Evolutionary conservation across 2,888 invertebrate species (phyloP).

Genomic region (Eupeodes latifasciatus): DNA sequence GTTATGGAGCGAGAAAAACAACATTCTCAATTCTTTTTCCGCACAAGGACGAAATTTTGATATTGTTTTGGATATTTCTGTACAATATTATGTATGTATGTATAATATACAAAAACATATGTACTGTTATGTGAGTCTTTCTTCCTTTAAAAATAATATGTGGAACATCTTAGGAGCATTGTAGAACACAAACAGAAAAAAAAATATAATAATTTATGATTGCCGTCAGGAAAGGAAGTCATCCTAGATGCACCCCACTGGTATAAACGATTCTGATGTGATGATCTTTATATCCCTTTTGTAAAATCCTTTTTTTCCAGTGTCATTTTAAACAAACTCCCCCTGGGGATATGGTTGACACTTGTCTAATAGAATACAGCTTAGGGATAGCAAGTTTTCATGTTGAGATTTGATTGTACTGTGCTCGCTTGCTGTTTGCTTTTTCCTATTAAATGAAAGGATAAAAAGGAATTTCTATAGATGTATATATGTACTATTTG

Average conservation of each 20-base stretch:
- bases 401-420: slow-evolving; percentile 64
- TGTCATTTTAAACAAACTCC: slow-evolving; percentile 46
- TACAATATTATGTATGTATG: background rate
- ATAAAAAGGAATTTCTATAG: slow-evolving; percentile 55
- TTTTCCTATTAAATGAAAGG: slow-evolving; percentile 64
- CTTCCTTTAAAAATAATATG: slow-evolving; percentile 21
- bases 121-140: background rate
- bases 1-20: background rate
- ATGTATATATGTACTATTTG: no score
- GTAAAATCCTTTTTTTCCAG: slow-evolving; percentile 52
- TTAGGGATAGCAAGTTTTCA: slow-evolving; percentile 55
- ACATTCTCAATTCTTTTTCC: slow-evolving; percentile 45
- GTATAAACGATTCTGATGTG: slow-evolving; percentile 45
- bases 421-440: background rate
- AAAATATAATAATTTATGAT: slow-evolving; percentile 62
- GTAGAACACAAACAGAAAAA: slow-evolving; percentile 36
- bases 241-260: slow-evolving; percentile 64
- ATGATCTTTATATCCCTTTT: slow-evolving; percentile 63
- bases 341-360: slow-evolving; percentile 42
- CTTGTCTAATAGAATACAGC: slow-evolving; percentile 48
- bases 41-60: slow-evolving; percentile 57
- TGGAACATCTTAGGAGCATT: slow-evolving; percentile 28
- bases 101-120: background rate
- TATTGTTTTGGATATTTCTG: slow-evolving; percentile 42
- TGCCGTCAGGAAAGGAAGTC: slow-evolving; percentile 48